Evolutionary conservation across 2,113 vertebrate genomes (phyloP).

Genomic region (Rissa tridactyla): DNA sequence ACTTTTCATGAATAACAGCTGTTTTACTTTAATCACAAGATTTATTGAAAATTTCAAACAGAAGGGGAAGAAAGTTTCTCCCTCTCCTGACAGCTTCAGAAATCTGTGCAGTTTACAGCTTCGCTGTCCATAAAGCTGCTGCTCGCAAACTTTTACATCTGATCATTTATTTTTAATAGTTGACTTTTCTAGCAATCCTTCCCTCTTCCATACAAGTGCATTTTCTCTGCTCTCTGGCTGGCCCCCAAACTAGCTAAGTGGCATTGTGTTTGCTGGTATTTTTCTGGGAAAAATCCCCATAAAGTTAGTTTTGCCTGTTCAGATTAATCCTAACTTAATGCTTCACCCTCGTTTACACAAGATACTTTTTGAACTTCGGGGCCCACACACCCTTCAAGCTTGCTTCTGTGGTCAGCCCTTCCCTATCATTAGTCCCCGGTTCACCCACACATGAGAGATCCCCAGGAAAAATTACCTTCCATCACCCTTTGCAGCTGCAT

Average conservation of each 20-base stretch:
- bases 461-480: background rate
- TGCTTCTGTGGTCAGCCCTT: background rate
- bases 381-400: background rate
- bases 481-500: background rate
- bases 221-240: background rate
- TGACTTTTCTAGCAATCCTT: background rate
- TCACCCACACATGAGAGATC: fast-evolving
- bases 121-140: background rate
- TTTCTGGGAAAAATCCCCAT: background rate
- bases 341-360: background rate
- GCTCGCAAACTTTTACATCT: background rate
- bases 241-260: background rate
- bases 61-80: background rate
- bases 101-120: background rate
- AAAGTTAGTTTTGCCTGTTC: background rate
- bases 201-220: background rate
- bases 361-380: background rate
- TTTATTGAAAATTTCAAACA: background rate
- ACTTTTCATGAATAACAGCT: background rate
- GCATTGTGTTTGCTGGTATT: background rate
- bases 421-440: background rate
- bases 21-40: background rate
- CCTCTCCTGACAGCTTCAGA: background rate
- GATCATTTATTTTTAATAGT: background rate
- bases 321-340: background rate